Base-by-base conservation (phyloP, 2,113 vertebrate genomes). In the Bombycilla garrulus region DNA sequence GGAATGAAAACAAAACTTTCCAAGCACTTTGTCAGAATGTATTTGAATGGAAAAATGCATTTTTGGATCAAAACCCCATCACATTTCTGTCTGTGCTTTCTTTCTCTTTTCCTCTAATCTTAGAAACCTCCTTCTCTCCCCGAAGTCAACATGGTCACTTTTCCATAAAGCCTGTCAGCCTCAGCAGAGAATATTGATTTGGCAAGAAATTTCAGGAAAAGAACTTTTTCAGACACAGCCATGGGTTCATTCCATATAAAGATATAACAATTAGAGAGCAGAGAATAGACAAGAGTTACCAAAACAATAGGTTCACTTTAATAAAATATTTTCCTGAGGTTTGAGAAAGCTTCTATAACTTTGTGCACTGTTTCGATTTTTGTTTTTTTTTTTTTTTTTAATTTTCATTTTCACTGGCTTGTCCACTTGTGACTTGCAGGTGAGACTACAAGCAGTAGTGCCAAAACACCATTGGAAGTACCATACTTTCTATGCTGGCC, bases 1-100 rank as follows among this genome's bases (percentile, higher is more conserved):
- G 71, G 76, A 92, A 94, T 56, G 71, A 86, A 96, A 96, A 66
- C 42, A 83, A 92, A 95, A 81, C 56, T 36, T 92, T 70, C 56
- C 1, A 3, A 94, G 56, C 38, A 60, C 86, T 96, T 94, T 56
- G 10, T 90, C 38, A 90, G 58, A 86, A 80, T 40, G 20, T 54
- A 81, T 51, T 81, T 88, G 62, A 88, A 33, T 14, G 62, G 70
- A 85, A 95, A 95, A 88, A 91, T 29, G 24, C 2, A 54, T 70
- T 93, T 81, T 86, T 61, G 17, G 31, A 90, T 77, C 14, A 73
- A 88, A 92, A 80, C 47, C 47, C 42, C 26, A 70, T 50, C 21
- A 70, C 33, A 42, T 86, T 90, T 90, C 70, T 79, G 28, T 40
- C 88, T 89, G 18, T 1, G 8, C 4, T 62, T 25, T 66, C 14